phyloP scores from a whole-genome alignment of 2,113 vertebrate genomes.

The Chrysemys picta region DNA sequence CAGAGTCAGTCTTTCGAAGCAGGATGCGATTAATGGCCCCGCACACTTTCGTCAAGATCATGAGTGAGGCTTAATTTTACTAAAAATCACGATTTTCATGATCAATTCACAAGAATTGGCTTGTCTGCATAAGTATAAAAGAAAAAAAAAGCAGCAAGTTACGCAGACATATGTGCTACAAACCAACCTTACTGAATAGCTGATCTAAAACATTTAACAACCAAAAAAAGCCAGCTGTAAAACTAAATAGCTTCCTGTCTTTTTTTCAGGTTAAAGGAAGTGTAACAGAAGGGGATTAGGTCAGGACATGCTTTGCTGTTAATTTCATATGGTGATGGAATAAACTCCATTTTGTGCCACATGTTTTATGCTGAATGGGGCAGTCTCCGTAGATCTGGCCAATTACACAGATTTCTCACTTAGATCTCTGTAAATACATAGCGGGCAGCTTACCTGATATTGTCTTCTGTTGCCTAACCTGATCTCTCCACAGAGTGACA shows the following conservation, averaged over 20 bases:
- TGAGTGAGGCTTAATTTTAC: too few relatives aligned
- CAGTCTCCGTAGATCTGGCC: background rate
- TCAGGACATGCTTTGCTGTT: background rate
- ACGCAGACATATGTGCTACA: background rate
- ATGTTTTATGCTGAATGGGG: background rate
- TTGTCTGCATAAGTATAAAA: background rate
- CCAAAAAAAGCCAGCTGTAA: background rate
- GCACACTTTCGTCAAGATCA: too few relatives aligned
- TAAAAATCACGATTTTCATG: too few relatives aligned
- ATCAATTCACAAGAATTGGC: too few relatives aligned
- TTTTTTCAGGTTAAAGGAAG: background rate
- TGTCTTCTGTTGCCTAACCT: background rate
- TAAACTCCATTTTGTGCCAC: background rate
- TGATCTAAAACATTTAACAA: background rate
- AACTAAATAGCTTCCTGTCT: background rate
- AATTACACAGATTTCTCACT: background rate
- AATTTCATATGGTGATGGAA: background rate
- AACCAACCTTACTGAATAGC: background rate
- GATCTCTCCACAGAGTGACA: background rate
- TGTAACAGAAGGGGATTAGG: background rate
- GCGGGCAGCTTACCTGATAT: background rate
- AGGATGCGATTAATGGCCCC: too few relatives aligned
- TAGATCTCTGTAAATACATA: background rate
- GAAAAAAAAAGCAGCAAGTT: background rate
- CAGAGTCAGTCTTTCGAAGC: too few relatives aligned